Evolutionary conservation across 2,113 vertebrate species (phyloP).

Genomic region (Gymnogyps californianus): DNA sequence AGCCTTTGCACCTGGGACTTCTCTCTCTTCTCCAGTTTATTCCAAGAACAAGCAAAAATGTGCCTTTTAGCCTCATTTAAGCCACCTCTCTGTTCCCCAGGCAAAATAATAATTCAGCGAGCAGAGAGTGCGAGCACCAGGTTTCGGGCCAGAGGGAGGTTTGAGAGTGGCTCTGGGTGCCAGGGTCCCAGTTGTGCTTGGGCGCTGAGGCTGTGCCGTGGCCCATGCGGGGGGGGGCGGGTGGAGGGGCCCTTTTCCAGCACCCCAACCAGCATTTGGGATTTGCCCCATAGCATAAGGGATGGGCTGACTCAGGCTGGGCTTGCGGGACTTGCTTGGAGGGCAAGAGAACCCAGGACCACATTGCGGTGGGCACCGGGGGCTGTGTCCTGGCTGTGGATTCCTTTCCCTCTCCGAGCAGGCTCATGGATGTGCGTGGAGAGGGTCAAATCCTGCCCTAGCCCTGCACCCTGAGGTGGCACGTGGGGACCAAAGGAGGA

Average conservation of each 20-base stretch:
- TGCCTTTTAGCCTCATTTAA: not conserved
- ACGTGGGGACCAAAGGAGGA: rapidly evolving
- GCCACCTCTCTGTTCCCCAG: not conserved
- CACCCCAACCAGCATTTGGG: not conserved
- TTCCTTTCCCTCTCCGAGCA: not conserved
- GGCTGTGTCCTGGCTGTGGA: not conserved
- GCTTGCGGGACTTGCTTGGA: not conserved
- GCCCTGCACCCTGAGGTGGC: not conserved
- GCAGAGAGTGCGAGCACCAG: not conserved
- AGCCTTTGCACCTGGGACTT: not conserved
- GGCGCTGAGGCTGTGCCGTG: not conserved
- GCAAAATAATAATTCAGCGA: not conserved
- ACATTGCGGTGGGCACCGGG: rapidly evolving
- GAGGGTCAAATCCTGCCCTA: not conserved
- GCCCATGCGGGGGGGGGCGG: rapidly evolving
- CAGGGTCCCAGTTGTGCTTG: not conserved
- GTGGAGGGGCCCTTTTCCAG: not conserved
- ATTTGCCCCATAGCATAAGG: not conserved
- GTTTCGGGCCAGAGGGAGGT: not conserved
- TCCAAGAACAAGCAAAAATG: not conserved
- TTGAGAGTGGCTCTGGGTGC: not conserved
- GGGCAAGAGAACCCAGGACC: not conserved
- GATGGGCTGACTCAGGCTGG: not conserved
- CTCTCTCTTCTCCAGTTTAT: not conserved
- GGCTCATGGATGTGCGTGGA: not conserved